Evolutionary conservation across 2,113 vertebrate genomes (phyloP).

Genomic region (Nymphicus hollandicus): DNA sequence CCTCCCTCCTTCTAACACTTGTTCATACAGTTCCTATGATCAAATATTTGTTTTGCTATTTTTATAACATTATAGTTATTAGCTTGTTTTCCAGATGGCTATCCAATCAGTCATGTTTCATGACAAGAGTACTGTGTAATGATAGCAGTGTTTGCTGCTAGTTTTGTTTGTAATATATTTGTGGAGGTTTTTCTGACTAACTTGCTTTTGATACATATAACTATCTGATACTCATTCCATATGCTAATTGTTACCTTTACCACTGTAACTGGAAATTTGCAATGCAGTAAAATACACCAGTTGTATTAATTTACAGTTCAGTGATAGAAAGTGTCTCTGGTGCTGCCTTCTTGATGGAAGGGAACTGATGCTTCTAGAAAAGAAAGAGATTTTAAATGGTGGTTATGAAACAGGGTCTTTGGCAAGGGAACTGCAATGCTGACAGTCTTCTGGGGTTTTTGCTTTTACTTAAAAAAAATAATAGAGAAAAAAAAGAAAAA

Average conservation of each 20-base stretch:
- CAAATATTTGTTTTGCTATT: constrained; percentile 4
- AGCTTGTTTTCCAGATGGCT: constrained; percentile 17
- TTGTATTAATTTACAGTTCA: neutral
- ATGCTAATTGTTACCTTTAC: neutral
- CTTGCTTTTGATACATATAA: neutral
- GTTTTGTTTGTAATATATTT: neutral
- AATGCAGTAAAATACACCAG: neutral
- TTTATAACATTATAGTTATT: neutral
- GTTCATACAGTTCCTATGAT: neutral
- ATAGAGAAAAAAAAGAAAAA: neutral
- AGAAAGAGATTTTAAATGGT: neutral
- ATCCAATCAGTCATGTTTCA: constrained; percentile 15
- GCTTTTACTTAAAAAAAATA: neutral
- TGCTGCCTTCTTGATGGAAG: neutral
- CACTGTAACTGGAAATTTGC: constrained; percentile 9
- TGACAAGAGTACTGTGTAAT: neutral
- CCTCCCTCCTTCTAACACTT: neutral
- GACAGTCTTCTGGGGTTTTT: neutral
- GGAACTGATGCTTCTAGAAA: neutral
- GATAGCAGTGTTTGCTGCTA: neutral
- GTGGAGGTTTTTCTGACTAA: constrained; percentile 8
- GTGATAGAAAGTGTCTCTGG: neutral
- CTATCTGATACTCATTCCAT: constrained; percentile 25
- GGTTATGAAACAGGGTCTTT: neutral
- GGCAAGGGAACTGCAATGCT: neutral